These are phyloP conservation scores for Dynastes grantii DNA, from an alignment of 2,888 invertebrate species.

Conservation along the genomic window DNA sequence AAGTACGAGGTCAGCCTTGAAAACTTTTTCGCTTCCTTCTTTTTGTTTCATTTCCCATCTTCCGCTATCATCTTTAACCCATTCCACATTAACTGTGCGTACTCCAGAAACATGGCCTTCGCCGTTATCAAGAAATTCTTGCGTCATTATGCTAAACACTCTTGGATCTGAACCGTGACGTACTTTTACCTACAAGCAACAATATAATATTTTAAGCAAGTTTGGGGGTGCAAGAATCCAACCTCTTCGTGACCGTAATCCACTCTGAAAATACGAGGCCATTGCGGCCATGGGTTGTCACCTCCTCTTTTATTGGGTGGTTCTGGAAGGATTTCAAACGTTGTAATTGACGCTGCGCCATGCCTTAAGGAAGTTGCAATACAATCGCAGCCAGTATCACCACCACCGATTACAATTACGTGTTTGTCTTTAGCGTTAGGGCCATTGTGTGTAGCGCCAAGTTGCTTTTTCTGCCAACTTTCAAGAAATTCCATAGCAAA, in stretches of 20 bases:
- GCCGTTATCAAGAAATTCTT: slow-evolving; percentile 94
- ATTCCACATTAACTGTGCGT: slow-evolving; percentile 91
- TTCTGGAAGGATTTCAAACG: slow-evolving; percentile 97
- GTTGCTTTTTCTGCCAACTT: slow-evolving; percentile 95
- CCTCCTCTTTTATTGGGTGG: slow-evolving; percentile 85
- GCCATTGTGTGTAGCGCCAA: slow-evolving; percentile 74
- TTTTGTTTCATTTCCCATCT: slow-evolving; percentile 96
- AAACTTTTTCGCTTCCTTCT: slow-evolving; percentile 84
- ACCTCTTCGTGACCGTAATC: slow-evolving; percentile 99
- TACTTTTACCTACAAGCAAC: slow-evolving; percentile 74
- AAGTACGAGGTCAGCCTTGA: slow-evolving; percentile 91
- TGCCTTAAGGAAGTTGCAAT: slow-evolving; percentile 96
- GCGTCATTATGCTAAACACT: slow-evolving; percentile 93
- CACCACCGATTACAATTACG: slow-evolving; percentile 92
- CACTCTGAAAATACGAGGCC: slow-evolving; percentile 95
- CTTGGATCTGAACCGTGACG: slow-evolving; percentile 94
- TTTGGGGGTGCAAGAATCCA: background rate
- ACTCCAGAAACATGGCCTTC: slow-evolving; percentile 93
- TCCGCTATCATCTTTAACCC: slow-evolving; percentile 93
- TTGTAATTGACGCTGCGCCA: slow-evolving; percentile 91
- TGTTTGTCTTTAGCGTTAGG: slow-evolving; percentile 93
- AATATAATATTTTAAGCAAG: background rate
- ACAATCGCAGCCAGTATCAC: slow-evolving; percentile 96
- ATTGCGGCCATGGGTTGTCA: slow-evolving; percentile 99
- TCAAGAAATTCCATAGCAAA: slow-evolving; percentile 99